Percentiles rank a stretch among this genome's conserved stretches.
Conservation (phyloP, 2,888 invertebrate genomes). For the Meteorus cinctellus region DNA sequence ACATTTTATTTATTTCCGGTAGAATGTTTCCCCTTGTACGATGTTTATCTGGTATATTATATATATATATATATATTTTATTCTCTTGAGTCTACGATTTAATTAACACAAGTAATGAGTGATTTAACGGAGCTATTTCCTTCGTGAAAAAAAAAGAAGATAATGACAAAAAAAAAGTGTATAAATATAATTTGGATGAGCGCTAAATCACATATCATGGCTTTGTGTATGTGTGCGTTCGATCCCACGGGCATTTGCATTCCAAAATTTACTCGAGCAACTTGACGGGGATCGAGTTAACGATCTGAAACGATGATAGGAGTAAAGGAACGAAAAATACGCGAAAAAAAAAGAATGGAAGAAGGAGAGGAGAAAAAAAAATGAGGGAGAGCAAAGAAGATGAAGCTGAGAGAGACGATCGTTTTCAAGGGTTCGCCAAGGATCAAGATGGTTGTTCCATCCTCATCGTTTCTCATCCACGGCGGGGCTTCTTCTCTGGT, state of each 20-base stretch:
- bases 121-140: slow-evolving; percentile 58
- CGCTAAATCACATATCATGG: neutral
- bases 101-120: slow-evolving; percentile 59
- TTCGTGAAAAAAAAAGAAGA: slow-evolving; percentile 23
- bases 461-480: slow-evolving; percentile 36
- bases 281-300: slow-evolving; percentile 54
- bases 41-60: neutral
- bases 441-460: slow-evolving; percentile 34
- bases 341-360: neutral
- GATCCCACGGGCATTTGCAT: slow-evolving; percentile 63
- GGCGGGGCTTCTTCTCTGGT: slow-evolving; percentile 8
- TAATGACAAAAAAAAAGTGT: slow-evolving; percentile 8
- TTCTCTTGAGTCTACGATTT: slow-evolving; percentile 47
- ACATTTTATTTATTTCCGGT: slow-evolving; percentile 47
- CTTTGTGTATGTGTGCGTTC: slow-evolving; percentile 32
- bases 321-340: neutral
- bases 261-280: slow-evolving; percentile 43
- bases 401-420: neutral
- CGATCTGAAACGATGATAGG: slow-evolving; percentile 18
- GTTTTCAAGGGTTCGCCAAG: slow-evolving; percentile 30
- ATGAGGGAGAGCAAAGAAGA: too few species aligned
- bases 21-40: slow-evolving; percentile 5
- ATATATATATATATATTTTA: slow-evolving; percentile 14
- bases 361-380: too few species aligned
- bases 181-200: neutral